Evolutionary conservation across 2,113 vertebrate genomes (phyloP), one percentile per base, ranked within the genome.

Genomic region (Oceanodroma tethys): DNA sequence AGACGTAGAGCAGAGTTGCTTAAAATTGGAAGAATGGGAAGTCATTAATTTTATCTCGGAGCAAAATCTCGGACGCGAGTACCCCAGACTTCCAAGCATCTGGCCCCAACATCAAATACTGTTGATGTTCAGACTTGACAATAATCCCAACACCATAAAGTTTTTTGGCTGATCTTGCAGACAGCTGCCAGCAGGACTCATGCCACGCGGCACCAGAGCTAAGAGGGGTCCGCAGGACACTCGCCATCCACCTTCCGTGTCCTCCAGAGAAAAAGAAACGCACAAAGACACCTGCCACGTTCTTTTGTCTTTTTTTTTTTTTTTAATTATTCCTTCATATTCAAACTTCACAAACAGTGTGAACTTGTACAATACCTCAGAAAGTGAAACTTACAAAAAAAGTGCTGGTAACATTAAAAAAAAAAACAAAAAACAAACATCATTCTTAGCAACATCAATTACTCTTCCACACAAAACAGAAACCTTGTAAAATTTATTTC

Each of bases 311-410:
- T 84, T 92, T 96, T 97, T 96, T 95, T 95, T 95, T 97, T 98
- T 98, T 98, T 98, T 98, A 98, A 98, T 98, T 98, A 98, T 98
- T 98, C 98, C 98, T 98, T 98, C 98, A 98, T 98, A 98, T 98
- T 98, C 98, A 98, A 98, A 98, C 98, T 98, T 98, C 98, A 98
- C 98, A 98, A 98, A 98, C 98, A 98, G 98, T 98, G 98, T 98
- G 98, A 98, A 98, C 98, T 98, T 98, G 98, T 98, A 98, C 98
- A 98, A 98, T 98, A 98, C 98, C 98, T 98, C 98, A 94, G 98
- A 98, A 98, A 98, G 98, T 98, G 98, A 98, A 98, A 98, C 98
- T 98, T 98, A 98, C 98, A 98, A 98, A 98, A 98, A 98, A 98
- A 98, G 98, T 98, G 98, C 98, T 98, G 98, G 98, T 98, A 98